A percentile compares a stretch with the other conserved stretches of the same genome.
Evolutionary conservation across 2,113 vertebrate species (phyloP).

Genomic region (Nycticebus coucang): DNA sequence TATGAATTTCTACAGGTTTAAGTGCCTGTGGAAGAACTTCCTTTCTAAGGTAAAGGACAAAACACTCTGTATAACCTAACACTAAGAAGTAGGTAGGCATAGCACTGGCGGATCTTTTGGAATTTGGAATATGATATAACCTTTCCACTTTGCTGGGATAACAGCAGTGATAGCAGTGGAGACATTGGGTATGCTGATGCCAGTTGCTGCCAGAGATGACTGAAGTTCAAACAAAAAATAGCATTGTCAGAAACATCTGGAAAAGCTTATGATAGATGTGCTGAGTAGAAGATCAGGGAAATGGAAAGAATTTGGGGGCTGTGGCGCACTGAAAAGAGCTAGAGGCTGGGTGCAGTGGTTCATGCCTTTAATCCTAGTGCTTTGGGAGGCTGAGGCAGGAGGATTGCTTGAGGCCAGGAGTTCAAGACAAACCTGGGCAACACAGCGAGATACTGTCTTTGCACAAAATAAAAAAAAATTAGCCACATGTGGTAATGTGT

Average conservation of each 20-base stretch:
- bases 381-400: no score
- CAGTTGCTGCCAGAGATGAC: not conserved
- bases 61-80: not conserved
- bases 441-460: no score
- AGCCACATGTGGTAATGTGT: no score
- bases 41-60: not conserved
- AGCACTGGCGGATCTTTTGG: not conserved
- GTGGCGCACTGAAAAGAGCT: not conserved
- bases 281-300: not conserved
- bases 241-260: conserved; percentile 5
- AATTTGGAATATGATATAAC: not conserved
- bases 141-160: not conserved
- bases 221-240: not conserved
- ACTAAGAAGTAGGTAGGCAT: not conserved
- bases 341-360: not conserved
- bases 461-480: no score
- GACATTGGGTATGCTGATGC: not conserved
- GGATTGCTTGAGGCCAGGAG: no score
- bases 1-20: not conserved
- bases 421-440: no score
- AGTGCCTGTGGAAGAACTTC: not conserved
- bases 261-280: conserved; percentile 6
- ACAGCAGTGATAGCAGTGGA: not conserved
- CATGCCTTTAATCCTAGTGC: no score
- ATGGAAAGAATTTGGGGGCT: conserved; percentile 13